Percentiles rank a stretch among this genome's conserved stretches.
Conservation (phyloP, 1,140 invertebrate species). For the Glossosoma conforme region DNA sequence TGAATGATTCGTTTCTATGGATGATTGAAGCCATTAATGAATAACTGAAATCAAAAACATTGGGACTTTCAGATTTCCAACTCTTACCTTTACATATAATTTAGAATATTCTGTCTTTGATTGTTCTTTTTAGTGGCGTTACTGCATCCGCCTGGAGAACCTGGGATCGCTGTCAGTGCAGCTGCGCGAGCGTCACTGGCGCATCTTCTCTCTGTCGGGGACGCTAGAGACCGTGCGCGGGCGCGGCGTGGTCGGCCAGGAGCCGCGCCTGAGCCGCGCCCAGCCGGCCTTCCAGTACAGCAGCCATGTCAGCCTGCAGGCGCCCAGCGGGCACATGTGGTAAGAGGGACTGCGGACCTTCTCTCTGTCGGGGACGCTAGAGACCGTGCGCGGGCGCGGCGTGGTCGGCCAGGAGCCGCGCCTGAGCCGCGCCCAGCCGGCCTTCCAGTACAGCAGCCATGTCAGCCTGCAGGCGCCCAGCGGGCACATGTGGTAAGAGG, state of each 20-base stretch:
- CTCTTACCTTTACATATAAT: slow-evolving; percentile 6
- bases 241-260: slow-evolving; percentile 91
- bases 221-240: slow-evolving; percentile 92
- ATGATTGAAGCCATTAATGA: neutral
- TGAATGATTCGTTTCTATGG: neutral
- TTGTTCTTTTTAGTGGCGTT: slow-evolving; percentile 71
- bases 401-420: slow-evolving; percentile 95
- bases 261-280: slow-evolving; percentile 81
- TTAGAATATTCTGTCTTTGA: no score
- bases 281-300: slow-evolving; percentile 96
- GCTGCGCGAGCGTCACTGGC: slow-evolving; percentile 91
- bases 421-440: slow-evolving; percentile 78
- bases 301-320: slow-evolving; percentile 93
- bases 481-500: slow-evolving; percentile 96
- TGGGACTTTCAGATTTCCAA: neutral
- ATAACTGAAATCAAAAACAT: no score
- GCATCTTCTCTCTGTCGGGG: slow-evolving; percentile 91
- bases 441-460: slow-evolving; percentile 97
- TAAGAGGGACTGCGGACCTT: slow-evolving; percentile 88
- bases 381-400: slow-evolving; percentile 89
- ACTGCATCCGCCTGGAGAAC: slow-evolving; percentile 95
- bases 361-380: slow-evolving; percentile 88
- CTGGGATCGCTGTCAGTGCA: slow-evolving; percentile 84
- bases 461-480: slow-evolving; percentile 95
- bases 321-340: slow-evolving; percentile 99